Evolutionary conservation across 2,113 vertebrate genomes (phyloP), one percentile per base, ranked within the genome.

Genomic region (Candoia aspera): DNA sequence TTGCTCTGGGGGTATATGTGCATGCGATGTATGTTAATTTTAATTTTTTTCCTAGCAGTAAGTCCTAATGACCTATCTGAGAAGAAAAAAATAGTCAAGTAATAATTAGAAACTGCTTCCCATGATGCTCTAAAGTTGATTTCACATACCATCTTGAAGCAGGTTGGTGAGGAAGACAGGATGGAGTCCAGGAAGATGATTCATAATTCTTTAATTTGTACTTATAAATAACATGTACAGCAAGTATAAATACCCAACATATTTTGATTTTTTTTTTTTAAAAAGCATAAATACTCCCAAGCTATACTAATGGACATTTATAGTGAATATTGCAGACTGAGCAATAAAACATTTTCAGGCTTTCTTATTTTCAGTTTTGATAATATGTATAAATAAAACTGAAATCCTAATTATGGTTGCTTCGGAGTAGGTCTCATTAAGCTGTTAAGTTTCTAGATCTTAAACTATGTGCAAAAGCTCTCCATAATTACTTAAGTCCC

Each of bases 1-100:
- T 93, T 53, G 42, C 73, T 0, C 0, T 60, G 53, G 62, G 8
- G 55, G 2, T 0, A 10, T 87, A 11, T 37, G 37, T 79, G 17
- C 17, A 33, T 73, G 64, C 17, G 13, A 33, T 33, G n/a, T 33
- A 58, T 58, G 58, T 8, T 60, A 55, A 23, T 88, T 5, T 90
- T 8, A 90, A 53, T 42, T 24, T 49, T 33, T 46, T 73, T 90
- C 2, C 33, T 24, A 83, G 54, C 1, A 53, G 2, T 6, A 60
- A 89, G 42, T 29, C 29, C 42, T 54, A 49, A 15, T 90, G 15
- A 79, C 23, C 19, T 55, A 37, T 19, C 33, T 0, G 21, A 84
- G 54, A 33, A 19, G 57, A 84, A 53, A 54, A 54, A 86, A 73
- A n/a, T 4, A 24, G 17, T 88, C 2, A 60, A 1, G 15, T n/a